Evolutionary conservation across 2,113 vertebrate genomes (phyloP).

Genomic region (Leuciscus idus): DNA sequence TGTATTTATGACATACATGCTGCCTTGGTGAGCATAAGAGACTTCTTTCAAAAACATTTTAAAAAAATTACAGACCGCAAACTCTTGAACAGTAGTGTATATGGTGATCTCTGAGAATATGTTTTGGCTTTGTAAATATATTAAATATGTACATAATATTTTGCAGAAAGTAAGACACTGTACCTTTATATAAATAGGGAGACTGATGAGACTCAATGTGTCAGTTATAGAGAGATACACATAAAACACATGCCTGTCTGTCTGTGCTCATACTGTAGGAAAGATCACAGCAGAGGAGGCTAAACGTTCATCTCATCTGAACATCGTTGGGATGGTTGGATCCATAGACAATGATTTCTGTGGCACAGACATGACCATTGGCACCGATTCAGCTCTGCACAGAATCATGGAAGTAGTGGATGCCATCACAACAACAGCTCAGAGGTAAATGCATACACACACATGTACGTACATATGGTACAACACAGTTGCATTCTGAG

Average conservation of each 20-base stretch:
- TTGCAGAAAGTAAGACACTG: not conserved
- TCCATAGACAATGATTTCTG: conserved; percentile 99
- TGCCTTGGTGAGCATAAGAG: not conserved
- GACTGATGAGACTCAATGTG: not conserved
- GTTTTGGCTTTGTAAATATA: not conserved
- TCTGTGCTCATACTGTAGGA: conserved; percentile 66
- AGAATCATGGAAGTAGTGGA: conserved; percentile 95
- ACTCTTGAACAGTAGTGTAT: not conserved
- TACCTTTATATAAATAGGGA: not conserved
- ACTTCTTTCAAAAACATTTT: not conserved
- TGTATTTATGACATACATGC: not conserved
- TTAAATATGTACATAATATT: not conserved
- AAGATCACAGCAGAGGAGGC: conserved; percentile 81
- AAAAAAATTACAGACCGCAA: too few species aligned
- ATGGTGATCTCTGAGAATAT: not conserved
- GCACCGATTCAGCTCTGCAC: conserved; percentile 94
- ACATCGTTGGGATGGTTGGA: conserved; percentile 95
- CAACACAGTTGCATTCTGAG: not conserved
- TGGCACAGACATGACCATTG: conserved; percentile 97
- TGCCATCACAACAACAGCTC: conserved; percentile 93
- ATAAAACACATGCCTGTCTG: not conserved
- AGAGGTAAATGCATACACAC: conserved; percentile 78
- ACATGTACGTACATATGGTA: not conserved
- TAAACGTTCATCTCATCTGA: conserved; percentile 80
- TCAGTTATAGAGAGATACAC: not conserved